phyloP scores from a whole-genome alignment of 2,797 vertebrate species.

The Erithacus rubecula region DNA sequence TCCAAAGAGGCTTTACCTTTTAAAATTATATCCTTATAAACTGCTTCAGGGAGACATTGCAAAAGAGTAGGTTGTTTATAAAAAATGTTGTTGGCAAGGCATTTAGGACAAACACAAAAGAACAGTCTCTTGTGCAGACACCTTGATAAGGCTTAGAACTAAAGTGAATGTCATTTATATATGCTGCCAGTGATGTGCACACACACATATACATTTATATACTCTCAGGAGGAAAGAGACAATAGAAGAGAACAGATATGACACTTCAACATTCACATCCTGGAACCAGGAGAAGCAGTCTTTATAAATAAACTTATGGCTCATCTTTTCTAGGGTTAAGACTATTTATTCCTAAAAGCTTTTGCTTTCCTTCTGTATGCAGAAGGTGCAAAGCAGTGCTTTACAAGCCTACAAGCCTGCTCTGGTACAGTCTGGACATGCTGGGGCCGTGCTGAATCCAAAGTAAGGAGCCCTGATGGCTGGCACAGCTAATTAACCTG shows the following conservation, averaged over 20 bases:
- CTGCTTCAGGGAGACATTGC: neutral
- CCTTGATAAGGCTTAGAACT: neutral
- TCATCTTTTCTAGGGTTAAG: neutral
- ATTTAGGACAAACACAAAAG: neutral
- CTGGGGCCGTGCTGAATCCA: neutral
- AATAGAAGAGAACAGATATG: neutral
- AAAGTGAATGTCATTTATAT: neutral
- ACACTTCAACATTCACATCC: neutral
- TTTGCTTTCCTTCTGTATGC: neutral
- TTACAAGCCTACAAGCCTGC: neutral
- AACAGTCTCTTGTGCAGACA: neutral
- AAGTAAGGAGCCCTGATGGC: neutral
- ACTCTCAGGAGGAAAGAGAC: neutral
- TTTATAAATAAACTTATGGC: neutral
- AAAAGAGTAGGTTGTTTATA: neutral
- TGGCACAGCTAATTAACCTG: neutral
- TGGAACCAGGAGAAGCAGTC: neutral
- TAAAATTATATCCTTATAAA: neutral
- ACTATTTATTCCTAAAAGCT: neutral
- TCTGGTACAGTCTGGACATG: neutral
- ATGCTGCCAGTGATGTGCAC: neutral
- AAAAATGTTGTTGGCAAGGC: neutral
- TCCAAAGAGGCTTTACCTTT: neutral
- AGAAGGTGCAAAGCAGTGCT: neutral
- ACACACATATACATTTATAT: rapidly evolving